Evolutionary conservation across 2,888 invertebrate genomes (phyloP), one percentile per base, ranked within the genome.

Genomic region (Erebia epiphron): DNA sequence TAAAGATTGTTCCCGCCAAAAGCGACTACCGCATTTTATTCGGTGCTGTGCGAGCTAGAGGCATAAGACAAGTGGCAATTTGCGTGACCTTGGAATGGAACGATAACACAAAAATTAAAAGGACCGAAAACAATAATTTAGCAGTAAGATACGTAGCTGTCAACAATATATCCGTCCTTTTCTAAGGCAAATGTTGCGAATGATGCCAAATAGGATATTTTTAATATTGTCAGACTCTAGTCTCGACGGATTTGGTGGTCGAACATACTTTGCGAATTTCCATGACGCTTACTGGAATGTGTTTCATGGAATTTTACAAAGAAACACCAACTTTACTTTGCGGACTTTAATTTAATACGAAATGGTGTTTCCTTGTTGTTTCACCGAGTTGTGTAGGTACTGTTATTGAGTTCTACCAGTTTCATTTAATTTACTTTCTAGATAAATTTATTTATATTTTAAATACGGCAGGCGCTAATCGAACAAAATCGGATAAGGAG

Each of bases 21-120:
- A 21, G 1, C 18, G 21, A 14, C 16, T 41, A 41, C 9, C 62
- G 49, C 21, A 21, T 13, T 49, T 11, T 49, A 21, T 13, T 49
- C 62, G 49, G 46, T 21, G 21, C 26, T 26, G 26, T 26, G 26
- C 26, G 26, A 26, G 35, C 35, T 35, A 35, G 35, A 41, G 26
- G 26, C 26, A n/a, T n/a, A n/a, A 26, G 26, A 3, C 26, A 26
- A 26, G 2, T 26, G 4, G 26, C 16, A 61, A 16, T 18, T 9
- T 14, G 35, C 14, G 57, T 18, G 43, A 61, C 61, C 61, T 61
- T 61, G 49, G 21, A 46, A 35, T 35, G 35, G 35, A 35, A 35
- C 35, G 35, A 5, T 58, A 14, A 10, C 8, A 46, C 61, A n/a
- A 61, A 61, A 61, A 46, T 61, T 61, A 61, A 61, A 18, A 41